Base-by-base conservation (phyloP, 2,888 invertebrate species). In the Mylabris sibirica region DNA sequence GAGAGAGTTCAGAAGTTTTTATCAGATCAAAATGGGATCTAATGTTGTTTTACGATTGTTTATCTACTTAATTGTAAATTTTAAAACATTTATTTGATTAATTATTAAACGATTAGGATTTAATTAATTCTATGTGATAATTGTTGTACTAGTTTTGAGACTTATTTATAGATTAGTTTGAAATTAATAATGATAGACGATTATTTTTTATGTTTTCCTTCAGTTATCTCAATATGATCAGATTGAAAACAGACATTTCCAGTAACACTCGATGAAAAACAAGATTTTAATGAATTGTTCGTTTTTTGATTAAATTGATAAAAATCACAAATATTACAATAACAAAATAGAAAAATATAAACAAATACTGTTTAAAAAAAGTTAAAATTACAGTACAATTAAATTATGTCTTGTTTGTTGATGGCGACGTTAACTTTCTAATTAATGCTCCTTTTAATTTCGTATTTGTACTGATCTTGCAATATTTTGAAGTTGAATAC, bases 1-100 rank as follows among this genome's bases (percentile, higher is more conserved):
- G 84, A 85, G 70, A 77, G 88, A 84, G 82, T 83, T 71, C 78
- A 83, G 66, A 65, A 87, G 85, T 84, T 85, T 77, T 76, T 85
- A 61, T 78, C 80, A 4, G 74, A 71, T 14, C 59, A 67, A 59
- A 41, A 60, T 41, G 35, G 4, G 0, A 17, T 35, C 6, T 38
- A 11, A 49, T 44, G n/a, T 44, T 44, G n/a, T n/a, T n/a, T n/a
- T n/a, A n/a, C n/a, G 41, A 44, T 11, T 9, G 20, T 20, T 17
- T 4, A 14, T 6, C 17, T 49, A 49, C 44, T 41, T 49, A 30
- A 30, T 30, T 30, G 30, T 49, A 5, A 49, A 0, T 49, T 49
- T 49, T 49, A 11, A n/a, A 49, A 3, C 20, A 49, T 20, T 20
- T 49, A 49, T 9, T 49, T 49, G 20, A 49, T 49, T 22, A n/a